Evolutionary conservation across 2,888 invertebrate genomes (phyloP), one percentile per base, ranked within the genome.

Genomic region (Orthosia cruda): DNA sequence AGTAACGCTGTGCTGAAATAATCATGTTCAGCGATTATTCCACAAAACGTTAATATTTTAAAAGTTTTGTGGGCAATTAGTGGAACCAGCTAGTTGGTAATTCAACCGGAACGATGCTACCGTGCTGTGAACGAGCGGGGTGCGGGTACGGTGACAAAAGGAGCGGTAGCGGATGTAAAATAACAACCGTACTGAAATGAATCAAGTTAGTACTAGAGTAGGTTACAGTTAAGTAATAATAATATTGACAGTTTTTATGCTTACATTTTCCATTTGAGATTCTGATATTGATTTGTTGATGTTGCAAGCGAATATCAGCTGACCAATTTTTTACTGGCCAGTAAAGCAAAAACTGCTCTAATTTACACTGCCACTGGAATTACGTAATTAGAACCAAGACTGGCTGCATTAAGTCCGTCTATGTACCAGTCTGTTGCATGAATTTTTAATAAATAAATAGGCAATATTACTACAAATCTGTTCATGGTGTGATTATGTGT

Each of bases 11-110:
- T n/a, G 58, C 72, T 76, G 81, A 84, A 84, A 84, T 81, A 77
- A 74, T 83, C 67, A 64, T 67, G 74, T 74, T 40, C 77, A 64
- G 83, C 82, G 78, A 85, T 88, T 86, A 83, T 82, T 76, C 80
- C 80, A 84, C 81, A 88, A 83, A 88, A 88, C 85, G 86, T 89
- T 90, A 88, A 89, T 91, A 92, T 91, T 92, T 91, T 85, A 88
- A 90, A 92, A 92, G 87, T 89, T 90, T 84, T 89, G 85, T 80
- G 87, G 87, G 89, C 91, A 92, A 93, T 93, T 93, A 93, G 91
- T 80, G 84, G 81, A 78, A 82, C 82, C 88, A 86, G 88, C 86
- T 89, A 89, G 91, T 88, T 89, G 88, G 91, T 90, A 89, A 91
- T 92, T 91, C 90, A 90, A 80, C 90, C 77, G 90, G 87, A 92